Percentiles rank a stretch among this genome's conserved stretches.
Evolutionary conservation across 92 coral and sea anemone species (phyloP).

Genomic region (Actinernus sp.): DNA sequence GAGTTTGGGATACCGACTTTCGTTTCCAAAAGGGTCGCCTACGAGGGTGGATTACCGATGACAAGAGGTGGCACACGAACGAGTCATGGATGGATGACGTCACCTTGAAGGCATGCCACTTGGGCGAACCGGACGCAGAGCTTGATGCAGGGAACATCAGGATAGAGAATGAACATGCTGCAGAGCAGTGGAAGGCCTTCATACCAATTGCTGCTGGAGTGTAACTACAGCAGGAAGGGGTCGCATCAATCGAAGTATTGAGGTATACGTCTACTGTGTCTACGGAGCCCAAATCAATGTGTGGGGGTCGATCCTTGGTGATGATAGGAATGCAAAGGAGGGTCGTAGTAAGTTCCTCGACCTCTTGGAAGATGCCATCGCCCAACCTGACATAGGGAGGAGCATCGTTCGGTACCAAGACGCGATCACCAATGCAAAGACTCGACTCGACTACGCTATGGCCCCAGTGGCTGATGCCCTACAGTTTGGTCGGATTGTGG

Average conservation of each 20-base stretch:
- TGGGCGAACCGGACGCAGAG: no score
- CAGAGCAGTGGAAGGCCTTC: no score
- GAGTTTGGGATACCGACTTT: no score
- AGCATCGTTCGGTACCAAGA: constrained; percentile 10
- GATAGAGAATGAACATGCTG: no score
- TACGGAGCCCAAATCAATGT: constrained; percentile 28
- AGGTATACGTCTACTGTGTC: constrained; percentile 27
- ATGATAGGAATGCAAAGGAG: constrained; percentile 17
- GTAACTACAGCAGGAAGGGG: constrained; percentile 23
- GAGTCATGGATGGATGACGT: no score
- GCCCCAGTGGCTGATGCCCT: constrained; percentile 21
- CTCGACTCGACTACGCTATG: constrained; percentile 3
- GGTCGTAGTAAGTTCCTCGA: neutral
- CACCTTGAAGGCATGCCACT: no score
- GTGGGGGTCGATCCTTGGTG: constrained; percentile 14
- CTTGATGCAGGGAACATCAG: no score
- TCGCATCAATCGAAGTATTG: constrained; percentile 31
- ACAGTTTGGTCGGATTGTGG: constrained; percentile 1
- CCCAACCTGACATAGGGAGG: constrained; percentile 1
- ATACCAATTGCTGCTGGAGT: neutral
- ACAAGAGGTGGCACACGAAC: no score
- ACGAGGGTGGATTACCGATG: no score
- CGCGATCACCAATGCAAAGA: constrained; percentile 15
- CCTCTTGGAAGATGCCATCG: constrained; percentile 2
- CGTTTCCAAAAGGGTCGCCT: no score